Evolutionary conservation across 1,140 invertebrate genomes (phyloP).

Genomic region (Scaptodrosophila lebanonensis): DNA sequence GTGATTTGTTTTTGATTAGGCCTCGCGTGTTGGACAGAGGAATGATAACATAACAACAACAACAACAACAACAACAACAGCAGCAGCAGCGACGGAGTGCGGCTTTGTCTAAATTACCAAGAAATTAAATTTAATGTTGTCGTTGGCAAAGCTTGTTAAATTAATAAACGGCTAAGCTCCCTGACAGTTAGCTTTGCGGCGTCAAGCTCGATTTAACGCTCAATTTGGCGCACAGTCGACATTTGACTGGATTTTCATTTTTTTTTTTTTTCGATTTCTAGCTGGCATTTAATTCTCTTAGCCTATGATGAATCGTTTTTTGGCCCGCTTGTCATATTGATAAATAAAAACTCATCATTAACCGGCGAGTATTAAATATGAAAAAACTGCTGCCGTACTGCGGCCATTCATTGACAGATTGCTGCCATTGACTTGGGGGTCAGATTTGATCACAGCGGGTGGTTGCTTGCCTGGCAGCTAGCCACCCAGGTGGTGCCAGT

Average conservation of each 20-base stretch:
- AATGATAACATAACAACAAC: no score
- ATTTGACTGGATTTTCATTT: constrained; percentile 32
- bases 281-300: constrained; percentile 18
- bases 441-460: constrained; percentile 28
- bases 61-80: no score
- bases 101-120: constrained; percentile 28
- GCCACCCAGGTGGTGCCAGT: constrained; percentile 42
- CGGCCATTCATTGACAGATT: constrained; percentile 49
- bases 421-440: constrained; percentile 44
- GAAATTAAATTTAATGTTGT: constrained; percentile 63
- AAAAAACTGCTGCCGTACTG: no score
- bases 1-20: no score
- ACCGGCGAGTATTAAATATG: no score
- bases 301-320: no score
- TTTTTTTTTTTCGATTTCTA: constrained; percentile 3
- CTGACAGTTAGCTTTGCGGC: constrained; percentile 32
- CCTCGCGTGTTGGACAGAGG: no score
- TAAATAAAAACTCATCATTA: constrained; percentile 69
- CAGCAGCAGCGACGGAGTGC: background rate
- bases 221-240: constrained; percentile 29
- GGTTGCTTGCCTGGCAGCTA: constrained; percentile 12
- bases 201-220: constrained; percentile 58
- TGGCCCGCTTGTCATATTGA: constrained; percentile 48
- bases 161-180: constrained; percentile 62
- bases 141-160: constrained; percentile 53